A percentile compares a stretch with the other conserved stretches of the same genome.
Conservation (phyloP, 2,888 invertebrate genomes). For the Fragum whitleyi region DNA sequence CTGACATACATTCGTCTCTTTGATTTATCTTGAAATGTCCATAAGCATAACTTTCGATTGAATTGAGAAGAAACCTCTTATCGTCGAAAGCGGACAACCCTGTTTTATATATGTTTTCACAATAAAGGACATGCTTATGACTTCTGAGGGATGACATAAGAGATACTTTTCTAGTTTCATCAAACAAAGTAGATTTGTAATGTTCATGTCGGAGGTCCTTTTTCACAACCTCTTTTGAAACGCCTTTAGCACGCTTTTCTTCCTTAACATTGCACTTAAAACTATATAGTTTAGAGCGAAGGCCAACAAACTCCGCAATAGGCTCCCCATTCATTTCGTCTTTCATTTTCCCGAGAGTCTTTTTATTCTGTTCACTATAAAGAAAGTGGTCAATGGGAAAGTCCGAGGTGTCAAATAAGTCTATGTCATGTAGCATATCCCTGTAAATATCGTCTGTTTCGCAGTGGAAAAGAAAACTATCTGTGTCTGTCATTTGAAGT, state of each 20-base stretch:
- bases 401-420: slow-evolving; percentile 67
- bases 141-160: slow-evolving; percentile 50
- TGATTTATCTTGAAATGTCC: slow-evolving; percentile 36
- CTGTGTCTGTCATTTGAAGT: slow-evolving; percentile 64
- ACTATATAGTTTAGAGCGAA: slow-evolving; percentile 55
- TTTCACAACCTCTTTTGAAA: slow-evolving; percentile 56
- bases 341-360: slow-evolving; percentile 79
- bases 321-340: slow-evolving; percentile 75
- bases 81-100: slow-evolving; percentile 60
- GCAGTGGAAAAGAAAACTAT: slow-evolving; percentile 36
- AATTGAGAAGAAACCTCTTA: slow-evolving; percentile 56
- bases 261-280: slow-evolving; percentile 39
- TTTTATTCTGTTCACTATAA: slow-evolving; percentile 72
- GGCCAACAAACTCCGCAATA: slow-evolving; percentile 75
- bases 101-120: slow-evolving; percentile 55
- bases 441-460: slow-evolving; percentile 43
- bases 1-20: background rate
- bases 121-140: slow-evolving; percentile 52
- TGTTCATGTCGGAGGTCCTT: slow-evolving; percentile 50
- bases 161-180: slow-evolving; percentile 45
- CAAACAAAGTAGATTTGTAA: slow-evolving; percentile 54
- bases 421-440: slow-evolving; percentile 36
- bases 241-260: slow-evolving; percentile 61
- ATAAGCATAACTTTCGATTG: slow-evolving; percentile 53
- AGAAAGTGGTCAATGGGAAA: slow-evolving; percentile 73